phyloP scores from a whole-genome alignment of 1,140 invertebrate genomes.

The Drosophila setifemur region DNA sequence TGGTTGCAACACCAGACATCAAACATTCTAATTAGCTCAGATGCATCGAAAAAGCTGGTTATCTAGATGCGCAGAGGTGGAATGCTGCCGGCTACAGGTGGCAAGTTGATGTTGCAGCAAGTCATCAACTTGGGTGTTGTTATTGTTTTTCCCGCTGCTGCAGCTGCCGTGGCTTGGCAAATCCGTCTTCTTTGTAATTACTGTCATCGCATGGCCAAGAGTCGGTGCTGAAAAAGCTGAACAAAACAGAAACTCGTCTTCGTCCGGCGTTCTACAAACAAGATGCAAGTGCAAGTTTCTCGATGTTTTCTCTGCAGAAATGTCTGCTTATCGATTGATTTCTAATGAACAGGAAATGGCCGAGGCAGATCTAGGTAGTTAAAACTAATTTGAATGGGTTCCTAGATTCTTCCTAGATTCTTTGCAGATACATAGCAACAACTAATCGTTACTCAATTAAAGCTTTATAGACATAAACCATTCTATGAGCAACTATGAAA shows the following conservation, averaged over 20 bases:
- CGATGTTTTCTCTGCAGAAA: conserved; percentile 45
- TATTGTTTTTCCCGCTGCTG: no score
- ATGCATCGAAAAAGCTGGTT: not conserved
- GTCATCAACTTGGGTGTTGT: conserved; percentile 23
- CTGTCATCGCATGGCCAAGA: conserved; percentile 47
- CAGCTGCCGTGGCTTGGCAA: conserved; percentile 44
- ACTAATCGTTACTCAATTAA: no score
- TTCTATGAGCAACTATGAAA: no score
- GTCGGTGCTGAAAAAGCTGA: conserved; percentile 29
- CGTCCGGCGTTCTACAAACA: conserved; percentile 53
- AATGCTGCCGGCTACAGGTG: no score
- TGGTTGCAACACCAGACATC: conserved; percentile 16
- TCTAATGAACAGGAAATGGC: conserved; percentile 54
- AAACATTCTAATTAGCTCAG: conserved; percentile 47
- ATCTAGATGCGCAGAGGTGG: conserved; percentile 23
- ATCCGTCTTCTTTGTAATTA: conserved; percentile 77
- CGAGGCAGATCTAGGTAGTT: conserved; percentile 8
- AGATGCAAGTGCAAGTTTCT: conserved; percentile 24
- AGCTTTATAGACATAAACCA: no score
- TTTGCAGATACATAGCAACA: no score
- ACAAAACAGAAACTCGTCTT: conserved; percentile 53
- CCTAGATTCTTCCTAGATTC: no score
- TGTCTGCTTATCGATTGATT: conserved; percentile 61
- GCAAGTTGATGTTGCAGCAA: conserved; percentile 22
- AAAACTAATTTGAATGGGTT: not conserved